phyloP scores from a whole-genome alignment of 2,797 vertebrate genomes.

The Babyrousa celebensis region DNA sequence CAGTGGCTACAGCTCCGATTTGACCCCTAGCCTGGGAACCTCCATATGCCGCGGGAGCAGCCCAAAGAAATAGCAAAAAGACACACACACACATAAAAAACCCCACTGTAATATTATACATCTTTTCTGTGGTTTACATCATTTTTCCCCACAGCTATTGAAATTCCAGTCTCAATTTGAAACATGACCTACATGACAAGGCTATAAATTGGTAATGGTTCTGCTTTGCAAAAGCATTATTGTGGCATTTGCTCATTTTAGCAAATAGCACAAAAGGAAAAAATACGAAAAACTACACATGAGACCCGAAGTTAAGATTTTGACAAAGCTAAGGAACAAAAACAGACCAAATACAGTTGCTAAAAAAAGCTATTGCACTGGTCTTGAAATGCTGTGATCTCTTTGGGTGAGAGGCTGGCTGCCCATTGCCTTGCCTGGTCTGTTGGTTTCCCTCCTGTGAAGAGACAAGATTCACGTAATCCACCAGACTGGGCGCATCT shows the following conservation, averaged over 20 bases:
- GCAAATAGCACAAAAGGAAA: conserved; percentile 27
- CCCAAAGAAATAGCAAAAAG: no score
- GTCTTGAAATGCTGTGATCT: background rate
- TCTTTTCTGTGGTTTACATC: conserved; percentile 52
- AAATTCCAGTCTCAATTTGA: conserved; percentile 29
- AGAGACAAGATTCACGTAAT: background rate
- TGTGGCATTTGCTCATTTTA: conserved; percentile 48
- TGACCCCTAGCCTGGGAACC: no score
- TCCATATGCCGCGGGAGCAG: no score
- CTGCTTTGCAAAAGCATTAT: conserved; percentile 52
- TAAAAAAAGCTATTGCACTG: background rate
- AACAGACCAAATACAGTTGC: background rate
- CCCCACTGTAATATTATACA: conserved; percentile 68
- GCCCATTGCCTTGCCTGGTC: no score
- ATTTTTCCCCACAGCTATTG: background rate
- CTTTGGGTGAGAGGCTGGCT: background rate
- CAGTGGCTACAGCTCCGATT: no score
- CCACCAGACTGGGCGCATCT: background rate
- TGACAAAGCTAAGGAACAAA: conserved; percentile 30
- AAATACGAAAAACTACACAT: background rate
- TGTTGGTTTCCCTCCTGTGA: background rate
- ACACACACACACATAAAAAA: no score
- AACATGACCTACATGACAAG: background rate
- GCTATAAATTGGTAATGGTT: conserved; percentile 21
- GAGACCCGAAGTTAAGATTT: background rate